Evolutionary conservation across 2,888 invertebrate genomes (phyloP).

Genomic region (Eugnorisma glareosa): DNA sequence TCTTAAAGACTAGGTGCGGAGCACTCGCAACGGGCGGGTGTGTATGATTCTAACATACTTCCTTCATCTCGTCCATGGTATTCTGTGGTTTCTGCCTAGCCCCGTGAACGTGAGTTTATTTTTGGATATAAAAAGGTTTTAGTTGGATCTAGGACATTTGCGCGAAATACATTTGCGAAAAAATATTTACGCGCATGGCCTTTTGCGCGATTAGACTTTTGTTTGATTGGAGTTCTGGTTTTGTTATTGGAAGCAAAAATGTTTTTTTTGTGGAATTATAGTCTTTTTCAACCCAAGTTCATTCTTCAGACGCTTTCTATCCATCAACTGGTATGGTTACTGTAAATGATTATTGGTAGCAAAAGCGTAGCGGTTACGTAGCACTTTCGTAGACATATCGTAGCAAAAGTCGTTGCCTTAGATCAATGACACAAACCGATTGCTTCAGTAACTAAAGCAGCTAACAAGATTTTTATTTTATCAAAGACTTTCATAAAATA

Average conservation of each 20-base stretch:
- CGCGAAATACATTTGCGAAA: too few species aligned
- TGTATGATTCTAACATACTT: too few species aligned
- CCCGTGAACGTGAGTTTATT: background rate
- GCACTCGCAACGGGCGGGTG: background rate
- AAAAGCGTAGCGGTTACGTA: conserved; percentile 33
- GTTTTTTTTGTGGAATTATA: background rate
- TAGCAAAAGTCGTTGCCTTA: conserved; percentile 24
- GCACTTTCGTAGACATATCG: conserved; percentile 22
- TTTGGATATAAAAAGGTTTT: background rate
- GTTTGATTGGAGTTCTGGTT: background rate
- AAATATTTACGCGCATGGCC: too few species aligned
- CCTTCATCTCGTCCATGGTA: too few species aligned
- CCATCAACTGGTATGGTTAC: background rate
- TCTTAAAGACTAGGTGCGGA: background rate
- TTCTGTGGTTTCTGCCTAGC: background rate
- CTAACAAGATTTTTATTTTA: conserved; percentile 10
- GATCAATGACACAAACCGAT: conserved; percentile 9
- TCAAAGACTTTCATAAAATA: conserved; percentile 16
- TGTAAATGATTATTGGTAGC: conserved; percentile 14
- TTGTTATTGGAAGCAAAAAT: too few species aligned
- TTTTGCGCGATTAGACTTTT: too few species aligned
- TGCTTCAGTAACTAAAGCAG: conserved; percentile 4
- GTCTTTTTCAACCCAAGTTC: background rate
- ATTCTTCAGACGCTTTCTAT: background rate
- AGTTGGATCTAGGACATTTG: too few species aligned